These are phyloP conservation scores for Marronus borbonicus DNA, from an alignment of 2,888 invertebrate genomes.

Conservation along the genomic window DNA sequence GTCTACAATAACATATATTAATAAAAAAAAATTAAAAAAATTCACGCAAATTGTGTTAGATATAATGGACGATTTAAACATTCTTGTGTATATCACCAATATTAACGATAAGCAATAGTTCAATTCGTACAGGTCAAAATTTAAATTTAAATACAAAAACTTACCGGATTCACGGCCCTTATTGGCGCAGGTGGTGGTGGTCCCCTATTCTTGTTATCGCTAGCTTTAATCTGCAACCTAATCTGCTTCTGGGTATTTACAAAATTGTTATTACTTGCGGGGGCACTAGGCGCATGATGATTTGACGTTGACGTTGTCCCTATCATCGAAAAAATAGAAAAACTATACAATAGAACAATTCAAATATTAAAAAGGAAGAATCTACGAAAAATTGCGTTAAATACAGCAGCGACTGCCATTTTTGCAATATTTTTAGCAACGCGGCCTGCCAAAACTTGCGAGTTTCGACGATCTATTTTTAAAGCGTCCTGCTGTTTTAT, in stretches of 20 bases:
- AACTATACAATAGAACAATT: too few species aligned
- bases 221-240: constrained; percentile 67
- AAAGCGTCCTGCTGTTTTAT: background rate
- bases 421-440: background rate
- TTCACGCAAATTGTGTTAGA: too few species aligned
- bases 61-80: too few species aligned
- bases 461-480: background rate
- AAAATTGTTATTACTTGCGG: constrained; percentile 58
- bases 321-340: background rate
- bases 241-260: constrained; percentile 66
- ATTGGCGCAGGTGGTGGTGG: constrained; percentile 86
- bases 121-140: background rate
- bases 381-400: too few species aligned
- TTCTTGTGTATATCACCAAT: too few species aligned
- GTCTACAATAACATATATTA: too few species aligned
- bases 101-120: too few species aligned
- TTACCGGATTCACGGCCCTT: constrained; percentile 67
- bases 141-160: constrained; percentile 22
- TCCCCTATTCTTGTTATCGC: constrained; percentile 75
- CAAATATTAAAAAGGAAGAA: background rate
- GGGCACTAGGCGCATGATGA: background rate
- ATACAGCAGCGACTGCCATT: background rate
- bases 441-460: background rate
- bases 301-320: constrained; percentile 8
- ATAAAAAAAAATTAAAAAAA: too few species aligned